Conservation (phyloP, 2,797 vertebrate genomes). For the Mionectes olivaceus region DNA sequence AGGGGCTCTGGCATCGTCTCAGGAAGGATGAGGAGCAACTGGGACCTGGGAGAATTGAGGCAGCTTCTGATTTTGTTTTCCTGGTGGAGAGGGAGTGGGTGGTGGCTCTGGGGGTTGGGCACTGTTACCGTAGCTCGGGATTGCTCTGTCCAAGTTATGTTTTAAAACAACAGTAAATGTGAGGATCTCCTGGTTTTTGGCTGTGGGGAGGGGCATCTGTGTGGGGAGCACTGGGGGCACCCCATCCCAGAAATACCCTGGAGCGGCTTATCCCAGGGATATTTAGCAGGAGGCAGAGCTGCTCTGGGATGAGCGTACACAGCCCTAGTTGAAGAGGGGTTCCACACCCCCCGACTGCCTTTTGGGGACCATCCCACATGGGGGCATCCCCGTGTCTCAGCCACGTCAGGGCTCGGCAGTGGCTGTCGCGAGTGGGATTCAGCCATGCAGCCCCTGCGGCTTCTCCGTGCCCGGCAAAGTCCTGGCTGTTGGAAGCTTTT, state of each 20-base stretch:
- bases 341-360: background rate
- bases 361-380: background rate
- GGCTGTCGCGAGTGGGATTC: background rate
- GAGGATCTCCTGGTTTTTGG: background rate
- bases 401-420: fast-evolving
- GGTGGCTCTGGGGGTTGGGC: fast-evolving
- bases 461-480: background rate
- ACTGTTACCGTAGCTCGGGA: background rate
- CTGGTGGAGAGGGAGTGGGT: fast-evolving
- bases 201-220: background rate
- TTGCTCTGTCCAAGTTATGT: fast-evolving
- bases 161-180: background rate
- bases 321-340: background rate
- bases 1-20: background rate
- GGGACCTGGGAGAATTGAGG: background rate
- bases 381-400: fast-evolving
- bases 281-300: background rate
- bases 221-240: fast-evolving
- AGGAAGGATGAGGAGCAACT: background rate
- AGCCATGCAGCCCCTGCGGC: fast-evolving
- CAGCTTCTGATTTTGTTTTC: background rate
- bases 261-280: background rate
- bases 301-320: fast-evolving
- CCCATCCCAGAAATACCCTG: background rate
- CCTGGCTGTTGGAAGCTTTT: background rate